A percentile compares a stretch with the other conserved stretches of the same genome.
Evolutionary conservation across 2,113 vertebrate species (phyloP).

Genomic region (Oxyura jamaicensis): DNA sequence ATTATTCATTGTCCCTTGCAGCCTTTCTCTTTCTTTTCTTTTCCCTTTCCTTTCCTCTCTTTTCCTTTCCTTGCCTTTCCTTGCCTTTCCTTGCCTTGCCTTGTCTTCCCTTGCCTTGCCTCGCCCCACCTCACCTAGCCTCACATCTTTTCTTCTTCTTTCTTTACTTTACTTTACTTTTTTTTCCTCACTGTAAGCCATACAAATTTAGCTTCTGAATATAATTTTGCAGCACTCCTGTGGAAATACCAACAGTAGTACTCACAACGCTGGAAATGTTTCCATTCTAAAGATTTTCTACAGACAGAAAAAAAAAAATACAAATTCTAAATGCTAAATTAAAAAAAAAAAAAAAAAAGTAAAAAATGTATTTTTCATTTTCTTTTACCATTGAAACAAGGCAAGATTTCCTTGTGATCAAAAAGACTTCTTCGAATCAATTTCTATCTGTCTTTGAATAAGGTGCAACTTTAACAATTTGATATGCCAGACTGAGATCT

Average conservation of each 20-base stretch:
- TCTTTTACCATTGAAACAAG: background rate
- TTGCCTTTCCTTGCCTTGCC: too few relatives aligned
- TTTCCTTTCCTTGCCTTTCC: too few relatives aligned
- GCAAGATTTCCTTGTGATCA: background rate
- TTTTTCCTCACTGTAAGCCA: background rate
- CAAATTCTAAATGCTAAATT: background rate
- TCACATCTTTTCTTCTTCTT: too few relatives aligned
- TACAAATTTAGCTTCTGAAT: background rate
- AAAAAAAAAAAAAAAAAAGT: too few relatives aligned
- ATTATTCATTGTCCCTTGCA: background rate
- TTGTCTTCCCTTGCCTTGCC: too few relatives aligned
- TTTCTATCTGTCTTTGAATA: background rate
- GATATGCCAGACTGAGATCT: background rate
- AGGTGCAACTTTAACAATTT: background rate
- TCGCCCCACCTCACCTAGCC: too few relatives aligned
- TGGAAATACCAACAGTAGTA: background rate
- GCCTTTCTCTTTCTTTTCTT: background rate
- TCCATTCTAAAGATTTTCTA: background rate
- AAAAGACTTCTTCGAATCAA: background rate
- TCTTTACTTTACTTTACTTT: background rate
- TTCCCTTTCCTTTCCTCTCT: too few relatives aligned
- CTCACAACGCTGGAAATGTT: background rate
- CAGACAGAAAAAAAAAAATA: background rate
- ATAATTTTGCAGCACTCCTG: background rate
- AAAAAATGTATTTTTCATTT: accelerated